Percentiles rank a stretch among this genome's conserved stretches.
phyloP scores from a whole-genome alignment of 2,113 vertebrate species.

The Campylorhamphus procurvoides region DNA sequence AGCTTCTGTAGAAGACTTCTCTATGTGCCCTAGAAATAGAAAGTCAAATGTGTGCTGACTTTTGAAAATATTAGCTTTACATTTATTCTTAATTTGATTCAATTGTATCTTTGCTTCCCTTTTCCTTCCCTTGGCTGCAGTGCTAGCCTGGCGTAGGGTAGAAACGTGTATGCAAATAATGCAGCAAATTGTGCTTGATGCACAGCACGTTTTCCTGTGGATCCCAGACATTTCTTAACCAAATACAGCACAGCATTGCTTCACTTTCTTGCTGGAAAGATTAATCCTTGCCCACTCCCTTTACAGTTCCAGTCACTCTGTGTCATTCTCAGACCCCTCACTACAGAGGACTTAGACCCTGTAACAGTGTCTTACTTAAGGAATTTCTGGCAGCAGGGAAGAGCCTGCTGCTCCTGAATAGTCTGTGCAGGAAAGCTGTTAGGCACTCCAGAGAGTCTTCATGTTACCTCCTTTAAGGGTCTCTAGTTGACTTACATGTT shows the following conservation, averaged over 20 bases:
- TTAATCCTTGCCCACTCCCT: neutral
- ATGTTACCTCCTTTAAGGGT: neutral
- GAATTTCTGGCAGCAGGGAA: neutral
- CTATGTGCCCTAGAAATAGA: neutral
- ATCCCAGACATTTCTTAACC: neutral
- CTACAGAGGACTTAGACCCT: neutral
- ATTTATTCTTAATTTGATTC: neutral
- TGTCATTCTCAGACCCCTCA: neutral
- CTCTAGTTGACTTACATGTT: neutral
- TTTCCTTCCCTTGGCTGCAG: fast-evolving
- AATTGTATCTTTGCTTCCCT: neutral
- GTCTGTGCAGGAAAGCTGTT: neutral
- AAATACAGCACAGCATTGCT: neutral
- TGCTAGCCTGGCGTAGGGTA: neutral
- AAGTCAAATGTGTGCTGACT: neutral
- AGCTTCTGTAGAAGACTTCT: neutral
- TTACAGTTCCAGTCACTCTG: neutral
- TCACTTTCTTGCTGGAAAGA: neutral
- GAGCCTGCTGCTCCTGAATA: neutral
- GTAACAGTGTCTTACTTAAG: neutral
- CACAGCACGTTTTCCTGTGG: neutral
- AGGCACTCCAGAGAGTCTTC: neutral
- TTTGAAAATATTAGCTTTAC: neutral
- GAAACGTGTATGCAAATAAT: neutral
- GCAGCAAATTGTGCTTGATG: neutral